These are phyloP conservation scores for Columba janthina DNA, from an alignment of 2,113 vertebrate genomes.

Conservation along the genomic window DNA sequence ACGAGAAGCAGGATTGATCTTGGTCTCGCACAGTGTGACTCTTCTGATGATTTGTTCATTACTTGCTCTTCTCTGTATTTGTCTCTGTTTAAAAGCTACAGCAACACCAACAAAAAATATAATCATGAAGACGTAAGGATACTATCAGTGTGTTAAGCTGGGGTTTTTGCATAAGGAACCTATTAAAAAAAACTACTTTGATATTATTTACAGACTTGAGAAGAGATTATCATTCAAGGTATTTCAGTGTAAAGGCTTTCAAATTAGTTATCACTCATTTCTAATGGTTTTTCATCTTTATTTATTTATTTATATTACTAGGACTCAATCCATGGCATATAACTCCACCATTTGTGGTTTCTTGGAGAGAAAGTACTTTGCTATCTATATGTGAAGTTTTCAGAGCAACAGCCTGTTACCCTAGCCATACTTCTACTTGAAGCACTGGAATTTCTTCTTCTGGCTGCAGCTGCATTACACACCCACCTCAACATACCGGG, in stretches of 20 bases:
- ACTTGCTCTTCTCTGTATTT: not conserved
- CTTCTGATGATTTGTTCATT: not conserved
- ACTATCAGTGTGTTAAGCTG: not conserved
- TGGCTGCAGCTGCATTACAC: rapidly evolving
- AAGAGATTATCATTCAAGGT: not conserved
- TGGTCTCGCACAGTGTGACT: not conserved
- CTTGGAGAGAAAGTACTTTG: not conserved
- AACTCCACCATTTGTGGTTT: not conserved
- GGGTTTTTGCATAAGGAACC: not conserved
- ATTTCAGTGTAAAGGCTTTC: not conserved
- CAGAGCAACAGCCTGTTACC: not conserved
- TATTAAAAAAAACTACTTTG: not conserved
- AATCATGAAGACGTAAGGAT: not conserved
- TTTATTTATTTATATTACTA: not conserved
- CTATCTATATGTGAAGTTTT: not conserved
- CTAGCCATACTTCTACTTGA: not conserved
- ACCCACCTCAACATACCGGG: not conserved
- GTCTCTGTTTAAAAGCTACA: not conserved
- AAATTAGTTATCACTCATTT: not conserved
- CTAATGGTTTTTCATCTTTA: not conserved
- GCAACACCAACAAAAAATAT: not conserved
- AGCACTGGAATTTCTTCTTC: not conserved
- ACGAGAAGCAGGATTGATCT: not conserved
- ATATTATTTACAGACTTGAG: not conserved
- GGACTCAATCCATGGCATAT: rapidly evolving